Evolutionary conservation across 2,888 invertebrate species (phyloP).

Genomic region (Pteria penguin): DNA sequence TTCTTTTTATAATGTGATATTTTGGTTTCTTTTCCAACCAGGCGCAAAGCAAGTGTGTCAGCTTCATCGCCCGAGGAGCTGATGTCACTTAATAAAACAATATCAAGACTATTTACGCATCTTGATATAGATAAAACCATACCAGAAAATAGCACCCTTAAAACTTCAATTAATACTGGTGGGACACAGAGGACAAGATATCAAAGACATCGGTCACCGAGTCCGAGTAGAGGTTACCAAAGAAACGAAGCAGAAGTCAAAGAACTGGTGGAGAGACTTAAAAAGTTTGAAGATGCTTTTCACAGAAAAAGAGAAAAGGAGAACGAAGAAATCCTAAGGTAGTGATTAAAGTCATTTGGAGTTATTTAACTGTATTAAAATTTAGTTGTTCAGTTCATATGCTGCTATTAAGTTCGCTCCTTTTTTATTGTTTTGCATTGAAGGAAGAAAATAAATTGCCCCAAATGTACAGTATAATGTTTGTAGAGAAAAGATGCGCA

Average conservation of each 20-base stretch:
- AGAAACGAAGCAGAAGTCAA: conserved; percentile 28
- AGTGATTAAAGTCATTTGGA: neutral
- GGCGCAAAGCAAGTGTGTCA: neutral
- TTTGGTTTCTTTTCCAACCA: too few species aligned
- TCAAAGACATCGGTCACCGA: neutral
- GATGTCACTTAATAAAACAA: conserved; percentile 36
- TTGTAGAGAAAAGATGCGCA: too few species aligned
- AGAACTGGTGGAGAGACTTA: conserved; percentile 23
- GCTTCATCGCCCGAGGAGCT: conserved; percentile 20
- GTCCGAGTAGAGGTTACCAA: neutral
- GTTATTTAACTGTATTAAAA: too few species aligned
- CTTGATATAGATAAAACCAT: conserved; percentile 36
- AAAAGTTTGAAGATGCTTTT: conserved; percentile 33
- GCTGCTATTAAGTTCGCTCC: neutral
- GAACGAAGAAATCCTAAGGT: conserved; percentile 30
- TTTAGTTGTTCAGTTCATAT: too few species aligned
- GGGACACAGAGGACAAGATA: neutral
- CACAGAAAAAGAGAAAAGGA: conserved; percentile 22
- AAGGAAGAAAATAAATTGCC: neutral
- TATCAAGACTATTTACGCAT: conserved; percentile 38
- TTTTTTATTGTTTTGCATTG: neutral
- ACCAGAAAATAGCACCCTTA: neutral
- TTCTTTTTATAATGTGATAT: too few species aligned
- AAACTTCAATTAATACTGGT: neutral
- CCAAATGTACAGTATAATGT: too few species aligned